These are phyloP conservation scores for Gryllus bimaculatus DNA, from an alignment of 1,140 invertebrate species.

Conservation along the genomic window DNA sequence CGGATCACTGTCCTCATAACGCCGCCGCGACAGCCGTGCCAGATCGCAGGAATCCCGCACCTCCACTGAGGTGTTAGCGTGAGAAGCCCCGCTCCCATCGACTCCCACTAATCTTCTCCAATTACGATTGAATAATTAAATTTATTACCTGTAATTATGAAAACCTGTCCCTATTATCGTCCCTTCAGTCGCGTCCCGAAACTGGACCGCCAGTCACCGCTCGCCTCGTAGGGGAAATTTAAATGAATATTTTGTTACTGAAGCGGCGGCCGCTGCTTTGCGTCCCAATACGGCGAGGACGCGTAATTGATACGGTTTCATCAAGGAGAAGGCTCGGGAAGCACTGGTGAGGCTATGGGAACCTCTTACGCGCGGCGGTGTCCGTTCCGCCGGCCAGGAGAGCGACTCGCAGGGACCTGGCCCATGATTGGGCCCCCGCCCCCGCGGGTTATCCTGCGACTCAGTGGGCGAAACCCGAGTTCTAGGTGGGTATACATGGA, in stretches of 20 bases:
- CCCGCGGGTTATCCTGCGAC: no score
- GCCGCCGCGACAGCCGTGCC: no score
- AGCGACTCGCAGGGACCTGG: no score
- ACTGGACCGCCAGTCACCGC: background rate
- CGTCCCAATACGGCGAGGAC: background rate
- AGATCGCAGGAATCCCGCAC: no score
- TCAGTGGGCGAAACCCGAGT: no score
- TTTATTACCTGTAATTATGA: constrained; percentile 2
- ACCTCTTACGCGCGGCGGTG: background rate
- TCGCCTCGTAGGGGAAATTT: background rate
- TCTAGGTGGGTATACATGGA: no score
- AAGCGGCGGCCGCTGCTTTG: background rate
- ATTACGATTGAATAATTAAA: constrained; percentile 6
- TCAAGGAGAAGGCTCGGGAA: background rate
- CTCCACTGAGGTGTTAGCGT: background rate
- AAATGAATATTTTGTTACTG: background rate
- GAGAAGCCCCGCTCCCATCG: background rate
- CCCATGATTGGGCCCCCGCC: no score
- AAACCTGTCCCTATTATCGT: background rate
- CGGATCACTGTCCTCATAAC: no score
- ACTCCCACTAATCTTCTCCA: background rate
- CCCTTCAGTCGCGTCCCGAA: background rate
- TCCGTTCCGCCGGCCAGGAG: background rate
- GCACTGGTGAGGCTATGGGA: background rate
- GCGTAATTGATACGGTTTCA: background rate